Evolutionary conservation across 2,113 vertebrate genomes (phyloP), one percentile per base, ranked within the genome.

Genomic region (Callospermophilus lateralis): DNA sequence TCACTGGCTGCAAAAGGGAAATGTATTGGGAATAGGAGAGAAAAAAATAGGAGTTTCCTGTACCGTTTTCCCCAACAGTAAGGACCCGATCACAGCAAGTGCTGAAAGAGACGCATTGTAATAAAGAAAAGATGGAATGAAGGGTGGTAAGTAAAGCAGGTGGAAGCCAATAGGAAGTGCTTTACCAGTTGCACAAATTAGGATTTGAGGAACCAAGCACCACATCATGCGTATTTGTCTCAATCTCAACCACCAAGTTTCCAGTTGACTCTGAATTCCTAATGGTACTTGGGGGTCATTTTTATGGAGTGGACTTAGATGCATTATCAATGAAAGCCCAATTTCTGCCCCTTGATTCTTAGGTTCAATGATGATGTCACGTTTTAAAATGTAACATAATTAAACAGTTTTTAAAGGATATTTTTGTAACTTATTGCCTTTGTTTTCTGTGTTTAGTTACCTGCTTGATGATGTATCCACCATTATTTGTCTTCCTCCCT

Each of bases 281-380:
- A 48, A 55, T 0, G 12, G 76, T 70, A 51, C 39, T 93, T 78
- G 32, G 4, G 22, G 72, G 68, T 65, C 30, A n/a, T 90, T 89
- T 97, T 94, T 58, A 72, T 83, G 65, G 30, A 85, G 17, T 76
- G 11, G 17, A 51, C 89, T 94, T 84, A 91, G 63, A 65, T 20
- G 20, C 24, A 26, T 70, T 94, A 7, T 34, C 68, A 92, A 19
- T 4, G 8, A 76, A 87, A 48, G 10, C 2, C 45, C 32, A n/a
- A 1, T 37, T 58, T 92, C 83, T 84, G 34, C 4, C 34, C 53
- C 85, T 65, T 61, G 9, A 67, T 63, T 95, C 70, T 70, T 58
- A 77, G 39, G 58, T 72, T 76, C 32, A 32, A 8, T 1, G 20
- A 94, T 61, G 30, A 80, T 51, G 5, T 45, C 30, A 61, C 17